These are phyloP conservation scores for Patiria pectinifera DNA, from an alignment of 53 echinoderm and acorn worm species.

Conservation along the genomic window DNA sequence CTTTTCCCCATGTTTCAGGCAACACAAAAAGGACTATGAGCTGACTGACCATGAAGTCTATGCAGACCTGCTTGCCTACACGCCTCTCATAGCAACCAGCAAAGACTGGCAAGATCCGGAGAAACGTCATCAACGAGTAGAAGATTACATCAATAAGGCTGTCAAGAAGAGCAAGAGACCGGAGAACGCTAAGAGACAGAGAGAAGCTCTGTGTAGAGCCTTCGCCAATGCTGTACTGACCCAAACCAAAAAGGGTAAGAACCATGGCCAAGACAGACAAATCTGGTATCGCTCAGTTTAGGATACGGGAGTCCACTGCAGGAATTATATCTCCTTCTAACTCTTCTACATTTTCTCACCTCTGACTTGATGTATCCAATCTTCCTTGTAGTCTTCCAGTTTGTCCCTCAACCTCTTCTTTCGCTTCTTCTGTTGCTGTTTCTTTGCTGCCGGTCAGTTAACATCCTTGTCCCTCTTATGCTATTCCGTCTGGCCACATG, in stretches of 20 bases:
- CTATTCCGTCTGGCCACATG: no score
- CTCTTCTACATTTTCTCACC: no score
- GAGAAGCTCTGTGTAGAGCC: conserved; percentile 47
- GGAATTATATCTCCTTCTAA: no score
- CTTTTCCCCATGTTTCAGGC: conserved; percentile 35
- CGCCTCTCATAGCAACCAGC: conserved; percentile 42
- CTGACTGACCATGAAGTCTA: conserved; percentile 63
- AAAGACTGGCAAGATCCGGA: conserved; percentile 6
- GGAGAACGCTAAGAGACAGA: conserved; percentile 44
- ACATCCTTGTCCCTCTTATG: no score
- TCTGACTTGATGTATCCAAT: no score
- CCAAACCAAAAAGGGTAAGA: conserved; percentile 40
- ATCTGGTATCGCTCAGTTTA: background rate
- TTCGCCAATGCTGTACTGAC: conserved; percentile 43
- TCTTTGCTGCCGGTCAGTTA: no score
- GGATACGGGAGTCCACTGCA: background rate
- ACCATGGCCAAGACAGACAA: background rate
- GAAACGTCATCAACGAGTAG: conserved; percentile 47
- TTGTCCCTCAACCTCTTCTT: no score
- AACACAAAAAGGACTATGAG: conserved; percentile 74
- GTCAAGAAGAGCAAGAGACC: conserved; percentile 61
- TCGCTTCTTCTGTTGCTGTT: no score
- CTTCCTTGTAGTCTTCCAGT: no score
- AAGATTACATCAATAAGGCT: conserved; percentile 52
- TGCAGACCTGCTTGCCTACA: conserved; percentile 72